Base-by-base conservation (phyloP, 2,888 invertebrate species). In the Protophormia terraenovae region DNA sequence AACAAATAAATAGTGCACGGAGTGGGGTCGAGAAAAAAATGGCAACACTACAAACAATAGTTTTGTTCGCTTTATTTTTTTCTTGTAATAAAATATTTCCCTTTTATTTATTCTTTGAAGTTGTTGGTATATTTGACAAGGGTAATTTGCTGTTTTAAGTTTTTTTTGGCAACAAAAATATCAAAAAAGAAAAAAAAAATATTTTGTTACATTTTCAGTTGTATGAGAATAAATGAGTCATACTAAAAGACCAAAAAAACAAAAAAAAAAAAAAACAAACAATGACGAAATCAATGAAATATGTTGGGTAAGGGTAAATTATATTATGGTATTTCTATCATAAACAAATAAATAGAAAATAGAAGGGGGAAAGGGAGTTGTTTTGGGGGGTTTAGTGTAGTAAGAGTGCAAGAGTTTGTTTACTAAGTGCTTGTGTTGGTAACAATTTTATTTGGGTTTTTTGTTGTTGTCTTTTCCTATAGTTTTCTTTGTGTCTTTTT, bases 61-160 rank as follows among this genome's bases (percentile, higher is more conserved):
- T 71, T 71, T 69, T 53, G 45, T 35, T 82, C 16, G 19, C 38
- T 80, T 76, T 32, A 16, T 35, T 45, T 47, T 14, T 55, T 55
- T 55, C 14, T 66, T 45, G 32, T 38, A 55, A 62, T 64, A 69
- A 38, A 55, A 77, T 41, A 35, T 47, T 67, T 55, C n/a, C 62
- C 32, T 78, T 29, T 53, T 64, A n/a, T n/a, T n/a, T n/a, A n/a
- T n/a, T n/a, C 35, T 47, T 27, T n/a, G 14, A 2, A 27, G 14
- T 67, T 83, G 77, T 72, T 77, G 50, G 38, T 47, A 29, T 38
- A 76, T 73, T 62, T 81, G 81, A 85, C 77, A 75, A 82, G 85
- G 85, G 82, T 64, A 85, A 85, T 85, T 85, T 85, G 81, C 73
- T 69, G 47, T 81, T 81, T 62, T 62, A 16, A 29, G 50, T 29